A percentile compares a stretch with the other conserved stretches of the same genome.
Evolutionary conservation across 1,140 invertebrate genomes (phyloP).

Genomic region (Drosophila orosa): DNA sequence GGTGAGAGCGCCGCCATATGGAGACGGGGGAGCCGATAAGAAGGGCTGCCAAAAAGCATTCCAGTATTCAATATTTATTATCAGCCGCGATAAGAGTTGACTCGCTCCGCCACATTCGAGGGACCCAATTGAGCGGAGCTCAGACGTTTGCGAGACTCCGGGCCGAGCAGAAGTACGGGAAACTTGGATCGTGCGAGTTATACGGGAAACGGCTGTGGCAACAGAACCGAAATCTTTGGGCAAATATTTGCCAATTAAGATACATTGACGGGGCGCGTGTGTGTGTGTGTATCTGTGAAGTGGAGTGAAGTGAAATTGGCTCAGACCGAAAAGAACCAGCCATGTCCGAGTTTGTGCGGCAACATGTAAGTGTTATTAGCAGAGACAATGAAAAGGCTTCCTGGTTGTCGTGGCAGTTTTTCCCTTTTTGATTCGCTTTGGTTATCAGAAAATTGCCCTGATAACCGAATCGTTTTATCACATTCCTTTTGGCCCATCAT

Average conservation of each 20-base stretch:
- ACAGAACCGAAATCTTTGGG: conserved; percentile 54
- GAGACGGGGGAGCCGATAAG: conserved; percentile 37
- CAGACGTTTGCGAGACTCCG: conserved; percentile 66
- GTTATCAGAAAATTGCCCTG: conserved; percentile 57
- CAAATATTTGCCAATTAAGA: conserved; percentile 73
- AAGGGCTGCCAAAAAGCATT: conserved; percentile 68
- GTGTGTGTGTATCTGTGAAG: conserved; percentile 48
- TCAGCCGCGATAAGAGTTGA: conserved; percentile 65
- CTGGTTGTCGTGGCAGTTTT: conserved; percentile 42
- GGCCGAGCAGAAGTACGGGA: conserved; percentile 45
- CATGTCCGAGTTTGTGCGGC: conserved; percentile 70
- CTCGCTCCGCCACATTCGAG: conserved; percentile 41
- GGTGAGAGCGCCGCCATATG: conserved; percentile 44
- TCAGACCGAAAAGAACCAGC: conserved; percentile 10
- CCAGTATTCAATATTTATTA: conserved; percentile 76
- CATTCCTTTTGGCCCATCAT: conserved; percentile 34
- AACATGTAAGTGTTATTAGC: conserved; percentile 61
- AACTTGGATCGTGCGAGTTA: conserved; percentile 26
- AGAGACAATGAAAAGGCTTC: conserved; percentile 22
- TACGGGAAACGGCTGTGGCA: conserved; percentile 65
- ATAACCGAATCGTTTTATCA: conserved; percentile 54
- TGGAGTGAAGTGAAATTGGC: conserved; percentile 30
- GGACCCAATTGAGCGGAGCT: conserved; percentile 31
- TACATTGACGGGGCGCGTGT: conserved; percentile 43
- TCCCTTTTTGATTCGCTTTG: conserved; percentile 12